Base-by-base conservation (phyloP, 2,113 vertebrate species). In the Psephotus haematonotus region DNA sequence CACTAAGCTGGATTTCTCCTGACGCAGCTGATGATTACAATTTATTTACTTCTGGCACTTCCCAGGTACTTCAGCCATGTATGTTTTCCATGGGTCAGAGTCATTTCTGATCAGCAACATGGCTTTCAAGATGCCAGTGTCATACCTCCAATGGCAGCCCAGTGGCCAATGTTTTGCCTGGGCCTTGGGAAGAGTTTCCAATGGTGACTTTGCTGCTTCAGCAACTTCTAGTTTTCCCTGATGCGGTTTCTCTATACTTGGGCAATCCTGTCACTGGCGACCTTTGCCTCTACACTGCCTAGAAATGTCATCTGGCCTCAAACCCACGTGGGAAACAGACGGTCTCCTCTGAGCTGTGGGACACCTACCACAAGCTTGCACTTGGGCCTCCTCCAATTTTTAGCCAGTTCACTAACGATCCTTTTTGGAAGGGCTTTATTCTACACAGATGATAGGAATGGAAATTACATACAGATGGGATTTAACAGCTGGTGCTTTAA, bases 131-230 rank as follows among this genome's bases (percentile, higher is more conserved):
- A 75, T 86, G 63, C 35, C 39, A 24, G n/a, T 74, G 60, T 59
- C 46, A 17, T 5, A 77, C 50, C 94, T 92, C 47, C 60, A 90
- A 2, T 60, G 86, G 83, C 83, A 94, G 69, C 50, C 13, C 3
- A 53, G 59, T 44, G 75, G 27, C 77, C 53, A 29, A 8, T 0
- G 3, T 18, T 93, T 59, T 70, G 77, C 33, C 20, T 78, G 81
- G 47, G 76, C 70, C 78, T 91, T 85, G 85, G 82, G 75, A 90
- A 94, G 70, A 82, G 39, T 0, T 88, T 65, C 72, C 71, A 69
- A 39, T 86, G 88, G 88, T n/a, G 39, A 46, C 64, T 95, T 50
- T 95, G 94, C 92, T 96, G 95, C 83, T 91, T 93, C 94, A 96
- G 95, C 94, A 97, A 46, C 81, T 88, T 88, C 72, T 92, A 7